These are phyloP conservation scores for Magallana ariakensis DNA, from an alignment of 1,140 invertebrate genomes.

Conservation along the genomic window DNA sequence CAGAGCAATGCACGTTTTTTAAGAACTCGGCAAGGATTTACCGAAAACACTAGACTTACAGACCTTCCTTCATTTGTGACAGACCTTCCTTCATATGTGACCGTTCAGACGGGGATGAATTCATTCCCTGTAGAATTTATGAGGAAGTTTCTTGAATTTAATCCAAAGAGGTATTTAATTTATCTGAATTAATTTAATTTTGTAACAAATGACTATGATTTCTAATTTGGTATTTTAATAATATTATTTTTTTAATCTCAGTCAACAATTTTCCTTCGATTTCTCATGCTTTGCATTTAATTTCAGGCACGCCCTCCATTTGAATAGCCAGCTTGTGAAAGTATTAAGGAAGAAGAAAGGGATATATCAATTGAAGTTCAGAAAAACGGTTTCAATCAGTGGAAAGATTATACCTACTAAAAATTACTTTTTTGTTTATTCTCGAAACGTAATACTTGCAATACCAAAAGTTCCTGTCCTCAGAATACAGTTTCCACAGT, in stretches of 20 bases:
- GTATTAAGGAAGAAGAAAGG: background rate
- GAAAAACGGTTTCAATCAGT: slow-evolving; percentile 23
- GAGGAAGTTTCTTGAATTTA: background rate
- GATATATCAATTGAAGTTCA: slow-evolving; percentile 20
- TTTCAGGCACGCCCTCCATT: background rate
- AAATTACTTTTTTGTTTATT: background rate
- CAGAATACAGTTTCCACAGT: background rate
- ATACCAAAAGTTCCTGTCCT: slow-evolving; percentile 28
- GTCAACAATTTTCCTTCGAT: too few species aligned
- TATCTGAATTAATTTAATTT: too few species aligned
- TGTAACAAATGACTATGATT: too few species aligned
- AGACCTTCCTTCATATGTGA: background rate
- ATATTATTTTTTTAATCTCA: too few species aligned
- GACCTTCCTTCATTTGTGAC: background rate
- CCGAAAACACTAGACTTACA: background rate
- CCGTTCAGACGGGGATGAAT: background rate
- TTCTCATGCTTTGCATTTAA: too few species aligned
- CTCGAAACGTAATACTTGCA: slow-evolving; percentile 38
- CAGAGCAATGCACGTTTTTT: background rate
- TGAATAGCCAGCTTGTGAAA: background rate
- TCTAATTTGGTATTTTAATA: too few species aligned
- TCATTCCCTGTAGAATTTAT: slow-evolving; percentile 26
- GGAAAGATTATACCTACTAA: slow-evolving; percentile 4
- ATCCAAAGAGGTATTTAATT: too few species aligned
- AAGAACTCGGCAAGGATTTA: background rate